Conservation (phyloP, 2,888 invertebrate genomes). For the Lapara coniferarum region DNA sequence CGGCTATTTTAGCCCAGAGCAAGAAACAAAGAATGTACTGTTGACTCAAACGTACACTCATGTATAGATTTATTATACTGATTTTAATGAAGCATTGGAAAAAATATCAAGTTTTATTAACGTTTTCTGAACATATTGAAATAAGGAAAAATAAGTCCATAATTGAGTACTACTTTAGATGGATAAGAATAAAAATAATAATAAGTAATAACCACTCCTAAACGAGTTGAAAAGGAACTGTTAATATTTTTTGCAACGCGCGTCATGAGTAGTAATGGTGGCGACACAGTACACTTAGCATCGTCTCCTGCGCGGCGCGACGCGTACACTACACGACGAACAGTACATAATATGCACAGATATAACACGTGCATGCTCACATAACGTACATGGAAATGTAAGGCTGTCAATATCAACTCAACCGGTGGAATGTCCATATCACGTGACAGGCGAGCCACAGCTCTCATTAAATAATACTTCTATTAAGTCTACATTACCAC, state of each 20-base stretch:
- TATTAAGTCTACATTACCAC: neutral
- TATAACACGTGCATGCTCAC: neutral
- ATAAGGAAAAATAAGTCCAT: no score
- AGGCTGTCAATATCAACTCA: neutral
- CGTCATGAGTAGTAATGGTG: neutral
- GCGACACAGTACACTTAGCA: neutral
- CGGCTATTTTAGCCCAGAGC: no score
- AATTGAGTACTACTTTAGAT: no score
- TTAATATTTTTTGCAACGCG: conserved; percentile 9
- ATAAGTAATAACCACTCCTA: no score
- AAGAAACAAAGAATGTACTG: no score
- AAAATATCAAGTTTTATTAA: neutral
- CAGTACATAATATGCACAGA: no score
- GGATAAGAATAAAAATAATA: no score
- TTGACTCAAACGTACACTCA: neutral
- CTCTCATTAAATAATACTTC: neutral
- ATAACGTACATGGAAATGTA: neutral
- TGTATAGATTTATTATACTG: conserved; percentile 10
- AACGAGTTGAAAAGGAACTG: neutral
- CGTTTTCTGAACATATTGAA: no score
- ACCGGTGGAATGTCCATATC: neutral
- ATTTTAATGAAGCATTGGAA: neutral
- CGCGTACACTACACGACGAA: neutral
- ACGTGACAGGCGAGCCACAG: no score
- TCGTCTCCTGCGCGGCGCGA: neutral